phyloP scores from a whole-genome alignment of 2,888 invertebrate species.

The Oeneis ivallda region DNA sequence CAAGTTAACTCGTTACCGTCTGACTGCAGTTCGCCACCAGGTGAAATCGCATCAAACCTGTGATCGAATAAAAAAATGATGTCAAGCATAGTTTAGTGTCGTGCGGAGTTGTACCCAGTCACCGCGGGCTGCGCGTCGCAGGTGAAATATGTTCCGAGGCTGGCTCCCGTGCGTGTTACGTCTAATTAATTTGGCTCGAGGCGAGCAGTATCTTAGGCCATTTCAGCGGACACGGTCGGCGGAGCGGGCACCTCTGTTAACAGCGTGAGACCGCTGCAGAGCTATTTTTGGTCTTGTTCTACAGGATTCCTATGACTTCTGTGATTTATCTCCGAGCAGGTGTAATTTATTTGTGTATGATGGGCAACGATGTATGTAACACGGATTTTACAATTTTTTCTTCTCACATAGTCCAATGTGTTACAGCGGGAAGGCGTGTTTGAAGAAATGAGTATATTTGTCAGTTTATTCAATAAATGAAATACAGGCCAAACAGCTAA shows the following conservation, averaged over 20 bases:
- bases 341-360: conserved; percentile 2
- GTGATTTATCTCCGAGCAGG: conserved; percentile 8
- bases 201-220: conserved; percentile 42
- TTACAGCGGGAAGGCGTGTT: no score
- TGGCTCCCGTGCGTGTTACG: conserved; percentile 54
- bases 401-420: not conserved
- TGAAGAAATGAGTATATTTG: no score
- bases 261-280: conserved; percentile 34
- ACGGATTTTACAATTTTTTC: not conserved
- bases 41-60: not conserved
- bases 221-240: conserved; percentile 29
- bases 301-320: conserved; percentile 22
- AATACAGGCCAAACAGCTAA: no score
- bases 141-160: conserved; percentile 56
- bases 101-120: not conserved
- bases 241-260: conserved; percentile 16
- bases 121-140: conserved; percentile 26
- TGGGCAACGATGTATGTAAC: not conserved
- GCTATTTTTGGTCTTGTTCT: conserved; percentile 25
- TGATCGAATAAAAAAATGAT: not conserved
- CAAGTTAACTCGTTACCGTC: no score
- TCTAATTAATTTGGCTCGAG: conserved; percentile 60
- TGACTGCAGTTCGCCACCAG: not conserved
- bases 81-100: conserved; percentile 16
- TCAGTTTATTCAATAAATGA: no score